Evolutionary conservation across 2,113 vertebrate species (phyloP).

Genomic region (Phasianus colchicus): DNA sequence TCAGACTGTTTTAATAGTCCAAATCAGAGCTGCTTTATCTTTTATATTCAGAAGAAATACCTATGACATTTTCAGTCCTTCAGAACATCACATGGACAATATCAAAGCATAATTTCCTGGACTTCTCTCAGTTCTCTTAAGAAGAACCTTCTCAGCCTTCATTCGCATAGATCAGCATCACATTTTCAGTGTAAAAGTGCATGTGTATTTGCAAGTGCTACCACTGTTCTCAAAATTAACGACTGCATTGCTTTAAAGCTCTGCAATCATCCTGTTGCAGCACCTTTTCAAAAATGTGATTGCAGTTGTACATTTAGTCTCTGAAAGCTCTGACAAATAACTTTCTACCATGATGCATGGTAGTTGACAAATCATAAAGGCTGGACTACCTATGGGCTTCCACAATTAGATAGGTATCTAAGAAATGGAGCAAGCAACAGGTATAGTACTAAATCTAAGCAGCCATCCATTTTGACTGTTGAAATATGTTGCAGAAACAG

Average conservation of each 20-base stretch:
- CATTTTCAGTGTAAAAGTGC: neutral
- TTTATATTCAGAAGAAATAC: constrained; percentile 4
- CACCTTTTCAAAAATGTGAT: rapidly evolving
- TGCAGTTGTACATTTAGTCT: neutral
- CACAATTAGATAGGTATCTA: neutral
- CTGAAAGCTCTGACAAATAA: neutral
- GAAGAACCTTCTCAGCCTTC: neutral
- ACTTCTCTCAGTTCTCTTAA: too few relatives aligned
- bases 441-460: neutral
- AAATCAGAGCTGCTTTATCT: neutral
- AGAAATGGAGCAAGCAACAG: neutral
- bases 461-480: neutral
- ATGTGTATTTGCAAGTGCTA: neutral
- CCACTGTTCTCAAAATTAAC: neutral
- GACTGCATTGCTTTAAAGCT: neutral
- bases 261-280: neutral
- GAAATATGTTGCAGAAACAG: neutral
- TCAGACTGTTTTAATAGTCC: neutral
- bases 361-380: neutral
- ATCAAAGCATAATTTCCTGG: neutral
- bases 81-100: neutral
- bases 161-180: neutral
- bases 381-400: neutral
- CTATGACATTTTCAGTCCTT: neutral
- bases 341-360: neutral